Base-by-base conservation (phyloP, 2,113 vertebrate genomes). In the Pomatorhinus ruficollis region DNA sequence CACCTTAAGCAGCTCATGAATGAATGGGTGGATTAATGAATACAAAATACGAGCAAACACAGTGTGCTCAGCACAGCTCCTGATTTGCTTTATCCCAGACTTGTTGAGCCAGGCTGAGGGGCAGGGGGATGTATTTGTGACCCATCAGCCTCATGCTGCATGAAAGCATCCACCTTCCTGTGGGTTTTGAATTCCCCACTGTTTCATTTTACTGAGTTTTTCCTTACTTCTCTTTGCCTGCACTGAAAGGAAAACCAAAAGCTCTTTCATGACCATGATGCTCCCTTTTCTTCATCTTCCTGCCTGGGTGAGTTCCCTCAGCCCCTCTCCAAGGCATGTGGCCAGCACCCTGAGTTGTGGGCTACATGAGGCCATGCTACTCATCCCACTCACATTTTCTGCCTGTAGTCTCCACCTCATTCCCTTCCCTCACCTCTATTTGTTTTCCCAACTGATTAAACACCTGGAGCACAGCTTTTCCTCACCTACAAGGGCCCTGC, bases 1-100 rank as follows among this genome's bases (percentile, higher is more conserved):
- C 66, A 87, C 78, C 78, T 96, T n/a, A n/a, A 74, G 86, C 54
- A 89, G 47, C 10, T 75, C 70, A n/a, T 37, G 90, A 95, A 87
- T 81, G 77, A 89, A 91, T 33, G 54, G 70, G 33, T 42, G 27
- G 70, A 66, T 85, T 78, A 66, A 80, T 1, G 2, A 86, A 60
- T 30, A 83, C 6, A 25, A 83, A 83, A 72, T 17, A 47, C 3
- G 12, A 93, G 33, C 66, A 69, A 85, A 71, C 19, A 79, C 81
- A 72, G 35, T 28, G 16, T 3, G 0, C 53, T 76, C 63, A 56
- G 50, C 54, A n/a, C 19, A 53, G 45, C n/a, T 76, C 50, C 27
- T 82, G 42, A 49, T 72, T 72, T 2, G 0, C 21, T 68, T 75
- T 86, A 20, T 53, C 57, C 42, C 25, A 59, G 0, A 0, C 30